These are phyloP conservation scores for Temnothorax unifasciatus DNA, from an alignment of 2,888 invertebrate species.

Conservation along the genomic window DNA sequence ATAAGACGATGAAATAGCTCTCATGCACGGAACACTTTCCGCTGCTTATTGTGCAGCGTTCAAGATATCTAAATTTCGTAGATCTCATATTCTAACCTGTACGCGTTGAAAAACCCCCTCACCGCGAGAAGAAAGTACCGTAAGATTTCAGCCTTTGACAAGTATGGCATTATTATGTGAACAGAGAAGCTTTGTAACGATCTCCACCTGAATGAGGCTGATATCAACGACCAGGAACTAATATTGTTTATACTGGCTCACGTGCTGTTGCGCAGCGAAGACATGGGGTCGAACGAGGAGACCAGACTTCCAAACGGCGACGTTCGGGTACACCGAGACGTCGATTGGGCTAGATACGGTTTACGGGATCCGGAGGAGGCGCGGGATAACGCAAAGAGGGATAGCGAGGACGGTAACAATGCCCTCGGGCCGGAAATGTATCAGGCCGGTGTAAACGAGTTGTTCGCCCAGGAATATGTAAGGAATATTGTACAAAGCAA, in stretches of 20 bases:
- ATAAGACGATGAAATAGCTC: slow-evolving; percentile 49
- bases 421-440: slow-evolving; percentile 94
- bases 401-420: slow-evolving; percentile 90
- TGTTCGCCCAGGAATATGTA: slow-evolving; percentile 97
- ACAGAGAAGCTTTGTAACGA: not conserved
- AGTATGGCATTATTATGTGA: not conserved
- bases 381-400: slow-evolving; percentile 87
- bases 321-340: slow-evolving; percentile 79
- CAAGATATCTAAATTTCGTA: not conserved
- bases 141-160: not conserved
- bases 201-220: slow-evolving; percentile 31
- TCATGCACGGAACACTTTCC: not conserved
- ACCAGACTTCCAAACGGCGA: slow-evolving; percentile 72
- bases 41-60: not conserved
- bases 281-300: slow-evolving; percentile 77
- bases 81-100: slow-evolving; percentile 66
- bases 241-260: not conserved
- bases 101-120: not conserved
- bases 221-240: slow-evolving; percentile 35
- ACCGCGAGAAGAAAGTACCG: not conserved
- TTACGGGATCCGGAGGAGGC: slow-evolving; percentile 86
- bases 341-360: slow-evolving; percentile 88
- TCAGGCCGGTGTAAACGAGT: slow-evolving; percentile 95
- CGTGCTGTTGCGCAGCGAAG: not conserved
- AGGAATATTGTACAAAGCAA: slow-evolving; percentile 62